Evolutionary conservation across 2,888 invertebrate species (phyloP).

Genomic region (Hypsopygia costalis): DNA sequence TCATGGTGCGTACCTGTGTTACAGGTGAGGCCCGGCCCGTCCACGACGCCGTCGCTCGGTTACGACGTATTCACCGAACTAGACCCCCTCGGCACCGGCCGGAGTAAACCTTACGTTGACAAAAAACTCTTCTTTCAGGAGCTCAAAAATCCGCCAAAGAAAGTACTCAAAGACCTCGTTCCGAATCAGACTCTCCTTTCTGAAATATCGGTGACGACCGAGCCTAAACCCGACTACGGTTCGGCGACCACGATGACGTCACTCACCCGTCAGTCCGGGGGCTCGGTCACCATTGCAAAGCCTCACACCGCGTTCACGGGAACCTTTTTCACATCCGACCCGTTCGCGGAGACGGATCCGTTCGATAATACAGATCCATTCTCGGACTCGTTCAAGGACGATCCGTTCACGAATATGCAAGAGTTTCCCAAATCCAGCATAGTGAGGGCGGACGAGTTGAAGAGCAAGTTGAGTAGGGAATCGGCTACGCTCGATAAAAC

Average conservation of each 20-base stretch:
- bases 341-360: slow-evolving; percentile 85
- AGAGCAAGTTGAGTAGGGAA: slow-evolving; percentile 41
- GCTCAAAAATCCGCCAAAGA: slow-evolving; percentile 96
- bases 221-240: slow-evolving; percentile 53
- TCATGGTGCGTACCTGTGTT: slow-evolving; percentile 61
- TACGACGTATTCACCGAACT: slow-evolving; percentile 96
- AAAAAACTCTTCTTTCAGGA: slow-evolving; percentile 98
- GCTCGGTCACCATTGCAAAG: slow-evolving; percentile 67
- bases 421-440: slow-evolving; percentile 55
- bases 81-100: slow-evolving; percentile 95
- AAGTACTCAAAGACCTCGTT: slow-evolving; percentile 93
- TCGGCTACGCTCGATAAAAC: slow-evolving; percentile 26
- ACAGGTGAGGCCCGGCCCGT: slow-evolving; percentile 65
- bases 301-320: slow-evolving; percentile 43
- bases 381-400: slow-evolving; percentile 80
- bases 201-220: slow-evolving; percentile 46
- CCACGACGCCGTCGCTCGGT: slow-evolving; percentile 57
- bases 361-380: slow-evolving; percentile 87
- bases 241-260: slow-evolving; percentile 73
- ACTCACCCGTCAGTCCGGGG: slow-evolving; percentile 68
- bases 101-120: slow-evolving; percentile 95
- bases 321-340: slow-evolving; percentile 77
- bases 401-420: slow-evolving; percentile 79
- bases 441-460: slow-evolving; percentile 43
- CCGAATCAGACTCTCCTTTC: slow-evolving; percentile 58